phyloP scores from a whole-genome alignment of 1,140 invertebrate genomes.

The Polypedilum vanderplanki region DNA sequence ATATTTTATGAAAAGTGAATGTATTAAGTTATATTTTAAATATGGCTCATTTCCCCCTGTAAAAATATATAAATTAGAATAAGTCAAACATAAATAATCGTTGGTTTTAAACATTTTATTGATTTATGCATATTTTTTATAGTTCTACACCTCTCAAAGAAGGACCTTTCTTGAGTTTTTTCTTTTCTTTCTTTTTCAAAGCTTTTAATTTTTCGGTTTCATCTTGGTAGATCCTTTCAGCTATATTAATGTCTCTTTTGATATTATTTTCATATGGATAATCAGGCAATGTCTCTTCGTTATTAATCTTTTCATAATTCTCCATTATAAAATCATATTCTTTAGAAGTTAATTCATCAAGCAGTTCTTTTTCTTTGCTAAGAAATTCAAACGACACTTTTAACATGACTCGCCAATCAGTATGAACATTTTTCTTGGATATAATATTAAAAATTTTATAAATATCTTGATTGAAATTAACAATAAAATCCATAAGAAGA shows the following conservation, averaged over 20 bases:
- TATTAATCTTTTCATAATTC: background rate
- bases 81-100: no score
- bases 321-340: background rate
- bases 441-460: background rate
- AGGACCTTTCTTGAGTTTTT: slow-evolving; percentile 31
- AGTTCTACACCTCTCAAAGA: background rate
- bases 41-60: no score
- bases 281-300: background rate
- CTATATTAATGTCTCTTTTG: background rate
- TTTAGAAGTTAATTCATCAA: slow-evolving; percentile 29
- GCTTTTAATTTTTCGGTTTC: background rate
- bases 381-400: slow-evolving; percentile 31
- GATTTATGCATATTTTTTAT: background rate
- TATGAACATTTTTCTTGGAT: background rate
- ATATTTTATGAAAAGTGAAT: no score
- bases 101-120: background rate
- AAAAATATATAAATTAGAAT: no score
- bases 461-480: slow-evolving; percentile 28
- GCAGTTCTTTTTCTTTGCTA: slow-evolving; percentile 10
- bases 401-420: slow-evolving; percentile 30
- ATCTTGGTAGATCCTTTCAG: background rate
- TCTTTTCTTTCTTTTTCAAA: slow-evolving; percentile 29
- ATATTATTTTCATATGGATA: background rate
- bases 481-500: slow-evolving; percentile 30
- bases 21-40: no score